Percentiles rank a stretch among this genome's conserved stretches.
phyloP scores from a whole-genome alignment of 2,113 vertebrate genomes.

The Tiliqua scincoides region DNA sequence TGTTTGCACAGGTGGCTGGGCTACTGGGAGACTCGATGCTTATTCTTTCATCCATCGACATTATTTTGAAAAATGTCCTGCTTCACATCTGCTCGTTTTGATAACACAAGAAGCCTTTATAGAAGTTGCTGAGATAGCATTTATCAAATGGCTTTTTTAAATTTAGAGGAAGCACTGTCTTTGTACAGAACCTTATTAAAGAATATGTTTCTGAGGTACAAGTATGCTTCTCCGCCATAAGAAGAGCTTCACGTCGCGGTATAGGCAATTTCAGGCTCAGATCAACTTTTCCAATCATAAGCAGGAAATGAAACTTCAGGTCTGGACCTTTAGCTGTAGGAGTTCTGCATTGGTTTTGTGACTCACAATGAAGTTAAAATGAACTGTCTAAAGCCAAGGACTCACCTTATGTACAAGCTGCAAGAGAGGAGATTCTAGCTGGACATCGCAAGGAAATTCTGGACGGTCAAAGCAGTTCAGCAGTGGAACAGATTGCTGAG shows the following conservation, averaged over 20 bases:
- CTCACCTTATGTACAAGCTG: too few species aligned
- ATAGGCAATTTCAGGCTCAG: constrained; percentile 42
- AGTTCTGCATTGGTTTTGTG: constrained; percentile 40
- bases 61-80: constrained; percentile 73
- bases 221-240: background rate
- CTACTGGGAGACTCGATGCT: constrained; percentile 68
- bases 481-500: too few species aligned
- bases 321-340: constrained; percentile 44
- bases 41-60: constrained; percentile 69
- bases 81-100: constrained; percentile 72
- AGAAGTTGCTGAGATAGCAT: constrained; percentile 72
- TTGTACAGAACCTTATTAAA: background rate
- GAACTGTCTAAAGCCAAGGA: constrained; percentile 21
- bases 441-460: too few species aligned
- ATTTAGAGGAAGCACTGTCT: constrained; percentile 24
- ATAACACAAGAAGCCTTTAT: constrained; percentile 70
- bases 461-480: too few species aligned
- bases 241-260: constrained; percentile 19
- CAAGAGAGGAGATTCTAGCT: too few species aligned
- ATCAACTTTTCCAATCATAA: constrained; percentile 44
- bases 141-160: constrained; percentile 54
- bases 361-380: constrained; percentile 44
- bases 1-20: constrained; percentile 81
- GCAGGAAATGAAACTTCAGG: constrained; percentile 9
- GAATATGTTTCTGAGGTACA: background rate